Evolutionary conservation across 1,140 invertebrate species (phyloP), one percentile per base, ranked within the genome.

Genomic region (Brachionus koreanus): DNA sequence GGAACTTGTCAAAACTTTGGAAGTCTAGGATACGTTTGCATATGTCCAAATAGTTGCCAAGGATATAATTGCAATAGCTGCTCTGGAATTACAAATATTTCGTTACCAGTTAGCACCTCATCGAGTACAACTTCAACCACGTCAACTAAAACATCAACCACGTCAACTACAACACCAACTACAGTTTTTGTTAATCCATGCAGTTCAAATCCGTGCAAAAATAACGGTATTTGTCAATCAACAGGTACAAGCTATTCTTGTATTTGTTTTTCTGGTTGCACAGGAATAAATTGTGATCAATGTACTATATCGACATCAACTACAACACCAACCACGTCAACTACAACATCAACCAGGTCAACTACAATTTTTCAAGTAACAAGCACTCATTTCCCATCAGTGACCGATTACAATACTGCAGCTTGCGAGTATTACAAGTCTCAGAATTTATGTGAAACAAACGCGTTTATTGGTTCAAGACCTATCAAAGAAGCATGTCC

Each of bases 1-100:
- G 79, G 77, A 52, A 72, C 67, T 49, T 83, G 83, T 42, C 52
- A 42, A 63, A 25, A 35, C 4, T 57, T 72, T 52, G 77, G 61
- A 29, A 39, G 16, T 35, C 35, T 25, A 37, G 37, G 46, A 9
- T 83, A 63, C 39, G 23, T 65, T 5, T 83, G 83, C 57, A 29
- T 69, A 49, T 83, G 83, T 74, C 42, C 63, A 12, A 33, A 33
- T n/a, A 67, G 42, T 2, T 83, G 33, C 33, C 9, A 29, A 29
- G 83, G 83, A 2, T 42, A 35, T 42, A 35, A 61, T 67, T 81
- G 76, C 35, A n/a, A 29, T 49, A 39, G 33, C 3, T 61, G 76
- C 16, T 39, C 29, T 19, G 37, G 37, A 7, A n/a, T 33, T 7
- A 39, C 65, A 33, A n/a, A 29, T n/a, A 29, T 33, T 65, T 25